Percentiles rank a stretch among this genome's conserved stretches.
Evolutionary conservation across 2,113 vertebrate genomes (phyloP).

Genomic region (Casuarius casuarius): DNA sequence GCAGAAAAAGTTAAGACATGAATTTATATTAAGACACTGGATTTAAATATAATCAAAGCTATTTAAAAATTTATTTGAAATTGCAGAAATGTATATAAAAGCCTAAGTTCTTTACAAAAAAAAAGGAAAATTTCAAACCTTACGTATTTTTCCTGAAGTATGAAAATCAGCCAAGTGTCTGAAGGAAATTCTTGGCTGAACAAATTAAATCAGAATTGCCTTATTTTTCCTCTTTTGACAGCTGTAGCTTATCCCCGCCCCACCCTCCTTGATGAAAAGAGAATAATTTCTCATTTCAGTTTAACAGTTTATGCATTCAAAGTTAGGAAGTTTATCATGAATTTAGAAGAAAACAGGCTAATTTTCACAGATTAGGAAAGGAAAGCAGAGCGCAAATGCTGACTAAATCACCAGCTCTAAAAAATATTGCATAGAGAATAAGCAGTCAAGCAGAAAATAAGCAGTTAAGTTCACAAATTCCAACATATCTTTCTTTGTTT

Average conservation of each 20-base stretch:
- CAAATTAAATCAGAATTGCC: background rate
- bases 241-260: background rate
- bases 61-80: background rate
- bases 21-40: background rate
- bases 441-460: background rate
- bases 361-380: background rate
- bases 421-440: background rate
- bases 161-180: background rate
- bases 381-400: background rate
- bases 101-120: background rate
- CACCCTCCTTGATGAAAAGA: background rate
- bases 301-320: background rate
- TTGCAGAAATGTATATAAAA: background rate
- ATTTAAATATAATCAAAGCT: background rate
- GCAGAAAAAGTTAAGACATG: background rate
- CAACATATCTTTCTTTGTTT: background rate
- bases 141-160: background rate
- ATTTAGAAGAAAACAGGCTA: background rate
- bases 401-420: background rate
- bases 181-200: background rate
- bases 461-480: background rate
- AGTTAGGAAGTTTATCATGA: background rate
- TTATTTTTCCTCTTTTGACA: background rate
- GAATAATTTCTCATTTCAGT: background rate
- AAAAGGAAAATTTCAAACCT: background rate